Evolutionary conservation across 2,113 vertebrate genomes (phyloP), one percentile per base, ranked within the genome.

Genomic region (Campylorhamphus procurvoides): DNA sequence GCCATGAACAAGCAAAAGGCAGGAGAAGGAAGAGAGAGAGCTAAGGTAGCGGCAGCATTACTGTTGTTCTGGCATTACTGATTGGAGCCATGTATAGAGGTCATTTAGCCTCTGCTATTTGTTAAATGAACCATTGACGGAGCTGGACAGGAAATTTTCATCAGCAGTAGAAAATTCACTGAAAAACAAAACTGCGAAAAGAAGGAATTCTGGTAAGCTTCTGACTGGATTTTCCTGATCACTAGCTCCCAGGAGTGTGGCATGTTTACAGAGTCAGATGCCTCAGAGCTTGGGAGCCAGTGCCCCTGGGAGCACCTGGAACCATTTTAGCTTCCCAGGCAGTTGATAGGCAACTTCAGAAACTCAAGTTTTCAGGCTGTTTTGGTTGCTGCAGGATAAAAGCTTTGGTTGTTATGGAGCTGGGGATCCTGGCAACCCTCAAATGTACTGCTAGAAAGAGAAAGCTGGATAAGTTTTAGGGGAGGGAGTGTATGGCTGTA

Each of bases 361-460:
- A 90, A 42, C 60, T 75, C 47, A 44, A 67, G 42, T 89, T 94
- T 88, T 64, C 68, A 80, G 68, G 72, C 64, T 92, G 68, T 90
- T 94, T 92, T 68, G 74, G 63, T 86, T 94, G 50, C 72, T 75
- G 63, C 33, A 93, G 79, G 37, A 56, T 89, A 75, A 92, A 80
- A 93, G 44, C 71, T 37, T 50, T 90, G 73, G 83, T 97, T 94
- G 95, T 93, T 92, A 89, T 59, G 73, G 89, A 81, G 76, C 86
- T 3, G 2, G n/a, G 42, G 79, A 86, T 79, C 75, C 53, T 92
- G 85, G 76, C 75, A 96, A 87, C 87, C 79, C 27, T 93, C 72
- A 94, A 25, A 93, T 50, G 47, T 80, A 27, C 50, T 47, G 83
- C 56, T 84, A 78, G 85, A 66, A 93, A 62, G 63, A 25, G 73